Evolutionary conservation across 1,140 invertebrate species (phyloP), one percentile per base, ranked within the genome.

Genomic region (Trichonephila inaurata): DNA sequence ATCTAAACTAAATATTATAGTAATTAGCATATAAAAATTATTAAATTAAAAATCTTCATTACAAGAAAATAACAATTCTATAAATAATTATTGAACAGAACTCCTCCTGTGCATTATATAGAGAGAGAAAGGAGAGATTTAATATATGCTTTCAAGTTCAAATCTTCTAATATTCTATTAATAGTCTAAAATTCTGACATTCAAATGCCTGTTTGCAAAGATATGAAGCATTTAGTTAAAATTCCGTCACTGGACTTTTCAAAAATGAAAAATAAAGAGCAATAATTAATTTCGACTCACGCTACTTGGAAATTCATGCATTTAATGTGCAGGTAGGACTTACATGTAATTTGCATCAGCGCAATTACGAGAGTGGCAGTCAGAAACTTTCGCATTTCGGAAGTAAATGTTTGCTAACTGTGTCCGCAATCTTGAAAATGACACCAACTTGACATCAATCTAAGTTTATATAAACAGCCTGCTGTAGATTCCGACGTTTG

Each of bases 401-500:
- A 83, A 83, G 51, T 69, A 51, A 83, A 83, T 83, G 82, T 83
- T 83, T 83, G 44, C 82, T 18, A n/a, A 83, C 77, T 33, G 77
- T 44, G 77, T 40, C 10, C 8, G 28, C 77, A 83, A 51, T 60
- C 72, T 33, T 77, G 24, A 77, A 64, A 33, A 40, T 83, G 21
- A 33, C 24, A 18, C 82, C 8, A 12, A 4, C n/a, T 7, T n/a
- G 4, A n/a, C 82, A 44, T 60, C 44, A n/a, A 58, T 60, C 19
- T n/a, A 21, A 83, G 82, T 83, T 83, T 83, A 83, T 83, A 83
- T 83, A 51, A 83, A 58, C 77, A 33, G 82, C 82, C 19, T 24
- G 44, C 12, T 82, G 44, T 28, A 40, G 72, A 77, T 40, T 14
- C 16, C 24, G 7, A 19, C 28, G 16, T 28, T 77, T 77, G 72